A percentile compares a stretch with the other conserved stretches of the same genome.
Evolutionary conservation across 64 coral and sea anemone genomes (phyloP).

Genomic region (Pachyseris speciosa): DNA sequence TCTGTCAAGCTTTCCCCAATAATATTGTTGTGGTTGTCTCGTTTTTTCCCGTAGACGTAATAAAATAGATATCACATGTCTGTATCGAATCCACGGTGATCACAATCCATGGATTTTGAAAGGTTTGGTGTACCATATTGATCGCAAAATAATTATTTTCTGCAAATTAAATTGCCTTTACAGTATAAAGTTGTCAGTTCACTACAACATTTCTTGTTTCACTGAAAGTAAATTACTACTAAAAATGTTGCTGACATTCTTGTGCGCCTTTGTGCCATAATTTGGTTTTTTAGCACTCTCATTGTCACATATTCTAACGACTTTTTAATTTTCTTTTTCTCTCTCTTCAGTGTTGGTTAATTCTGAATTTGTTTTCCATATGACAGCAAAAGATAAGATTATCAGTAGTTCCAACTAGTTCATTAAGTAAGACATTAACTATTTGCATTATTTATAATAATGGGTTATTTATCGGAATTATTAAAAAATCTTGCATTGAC

Average conservation of each 20-base stretch:
- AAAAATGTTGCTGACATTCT: too few relatives aligned
- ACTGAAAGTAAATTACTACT: too few relatives aligned
- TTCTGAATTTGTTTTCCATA: neutral
- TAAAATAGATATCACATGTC: neutral
- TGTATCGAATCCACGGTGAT: neutral
- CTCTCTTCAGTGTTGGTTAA: neutral
- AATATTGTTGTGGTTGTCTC: conserved; percentile 12
- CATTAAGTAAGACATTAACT: conserved; percentile 24
- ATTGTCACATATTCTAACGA: neutral
- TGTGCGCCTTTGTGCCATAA: neutral
- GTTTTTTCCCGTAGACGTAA: neutral
- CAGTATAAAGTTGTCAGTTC: neutral
- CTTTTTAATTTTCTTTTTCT: neutral
- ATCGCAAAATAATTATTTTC: neutral
- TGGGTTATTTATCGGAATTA: neutral
- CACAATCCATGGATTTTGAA: neutral
- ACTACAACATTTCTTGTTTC: too few relatives aligned
- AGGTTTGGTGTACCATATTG: neutral
- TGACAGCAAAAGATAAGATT: conserved; percentile 6
- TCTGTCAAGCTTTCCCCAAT: neutral
- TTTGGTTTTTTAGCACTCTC: neutral
- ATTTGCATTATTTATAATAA: neutral
- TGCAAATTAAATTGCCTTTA: neutral
- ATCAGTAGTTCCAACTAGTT: neutral
- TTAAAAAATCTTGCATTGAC: neutral